Base-by-base conservation (phyloP, 2,797 vertebrate genomes). In the Poliocrania exsul region DNA sequence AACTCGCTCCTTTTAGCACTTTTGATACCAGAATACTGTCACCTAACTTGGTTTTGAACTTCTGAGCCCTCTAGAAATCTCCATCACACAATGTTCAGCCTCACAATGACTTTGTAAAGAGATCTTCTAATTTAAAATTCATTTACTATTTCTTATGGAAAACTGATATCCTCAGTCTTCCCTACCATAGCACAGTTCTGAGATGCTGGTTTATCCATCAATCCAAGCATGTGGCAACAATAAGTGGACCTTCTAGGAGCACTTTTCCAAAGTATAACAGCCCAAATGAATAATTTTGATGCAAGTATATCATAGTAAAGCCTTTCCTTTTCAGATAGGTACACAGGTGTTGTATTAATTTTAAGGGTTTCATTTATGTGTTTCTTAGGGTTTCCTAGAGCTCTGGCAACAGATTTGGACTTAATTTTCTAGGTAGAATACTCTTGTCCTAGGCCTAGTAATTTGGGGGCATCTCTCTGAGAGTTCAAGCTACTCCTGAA, bases 211-310 rank as follows among this genome's bases (percentile, higher is more conserved):
- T 84, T 23, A 79, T 16, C 47, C 78, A 56, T 19, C 78, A 58
- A n/a, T 9, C 18, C 60, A 38, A 15, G 62, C 6, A 13, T 0
- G 1, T 1, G 33, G 33, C 25, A 17, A 58, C 33, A 61, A 40
- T 26, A 92, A 51, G 5, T 1, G 5, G 24, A 81, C 58, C 21
- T 88, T 58, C 40, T 24, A 44, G 15, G 4, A 65, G 9, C 26
- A 64, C 8, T n/a, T 70, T 67, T 65, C 17, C 35, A 58, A 56
- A 5, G 19, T 8, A 0, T 4, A 75, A 42, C 9, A 73, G 28
- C 57, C 49, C n/a, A 73, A 60, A 0, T 5, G 18, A 88, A 24
- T 9, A 13, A 35, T 28, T 83, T 4, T 65, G 38, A 49, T 25
- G 42, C 13, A 64, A 17, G 8, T 24, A 5, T 38, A 13, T 46